Conservation (phyloP, 1,140 invertebrate species). For the Drosophila aff. region DNA sequence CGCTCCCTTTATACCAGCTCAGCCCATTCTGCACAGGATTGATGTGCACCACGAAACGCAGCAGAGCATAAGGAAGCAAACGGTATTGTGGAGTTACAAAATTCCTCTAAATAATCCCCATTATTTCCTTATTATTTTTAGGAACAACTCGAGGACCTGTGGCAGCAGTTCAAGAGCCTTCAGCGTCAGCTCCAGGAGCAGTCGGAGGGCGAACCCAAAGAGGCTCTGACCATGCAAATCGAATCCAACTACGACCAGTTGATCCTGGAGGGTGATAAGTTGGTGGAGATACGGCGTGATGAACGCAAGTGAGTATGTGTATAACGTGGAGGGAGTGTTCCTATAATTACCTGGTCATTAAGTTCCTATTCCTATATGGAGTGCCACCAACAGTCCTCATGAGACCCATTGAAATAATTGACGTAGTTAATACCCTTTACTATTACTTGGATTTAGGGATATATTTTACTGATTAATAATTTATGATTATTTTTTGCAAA, state of each 20-base stretch:
- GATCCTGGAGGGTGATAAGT: conserved; percentile 78
- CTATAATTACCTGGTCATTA: conserved; percentile 16
- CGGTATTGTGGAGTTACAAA: conserved; percentile 25
- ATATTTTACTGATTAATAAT: too few species aligned
- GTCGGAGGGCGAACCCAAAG: conserved; percentile 78
- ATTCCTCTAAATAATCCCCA: neutral
- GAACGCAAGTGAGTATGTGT: conserved; percentile 65
- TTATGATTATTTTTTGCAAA: too few species aligned
- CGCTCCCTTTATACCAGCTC: conserved; percentile 67
- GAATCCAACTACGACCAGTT: conserved; percentile 83
- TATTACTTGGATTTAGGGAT: too few species aligned
- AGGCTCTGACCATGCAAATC: conserved; percentile 80
- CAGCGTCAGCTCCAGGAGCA: conserved; percentile 78
- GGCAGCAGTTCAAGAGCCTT: conserved; percentile 78
- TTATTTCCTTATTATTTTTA: conserved; percentile 8
- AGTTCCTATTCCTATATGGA: neutral
- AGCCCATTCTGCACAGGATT: conserved; percentile 69
- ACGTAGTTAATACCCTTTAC: neutral
- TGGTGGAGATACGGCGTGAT: conserved; percentile 73
- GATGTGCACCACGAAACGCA: conserved; percentile 79
- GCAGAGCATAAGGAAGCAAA: conserved; percentile 75
- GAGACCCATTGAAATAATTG: conserved; percentile 11
- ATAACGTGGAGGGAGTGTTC: neutral
- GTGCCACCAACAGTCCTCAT: neutral
- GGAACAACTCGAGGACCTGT: conserved; percentile 74